Conservation (phyloP, 1,140 invertebrate species). For the Rhyzopertha dominica region DNA sequence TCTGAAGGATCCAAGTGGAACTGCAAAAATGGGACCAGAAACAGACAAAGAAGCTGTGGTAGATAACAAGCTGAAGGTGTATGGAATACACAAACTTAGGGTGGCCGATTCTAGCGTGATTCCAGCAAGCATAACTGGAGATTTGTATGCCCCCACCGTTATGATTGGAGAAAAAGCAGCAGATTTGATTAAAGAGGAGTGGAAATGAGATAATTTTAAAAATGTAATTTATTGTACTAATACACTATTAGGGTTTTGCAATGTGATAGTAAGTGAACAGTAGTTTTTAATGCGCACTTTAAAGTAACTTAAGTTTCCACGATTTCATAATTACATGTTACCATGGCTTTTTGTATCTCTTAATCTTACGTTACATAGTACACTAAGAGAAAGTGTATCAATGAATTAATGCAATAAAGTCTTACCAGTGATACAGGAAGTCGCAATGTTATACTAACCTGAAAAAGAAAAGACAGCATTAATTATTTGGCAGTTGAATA, state of each 20-base stretch:
- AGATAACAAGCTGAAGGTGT: slow-evolving; percentile 47
- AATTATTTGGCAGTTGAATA: too few species aligned
- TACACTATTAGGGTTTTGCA: slow-evolving; percentile 8
- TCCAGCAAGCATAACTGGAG: slow-evolving; percentile 63
- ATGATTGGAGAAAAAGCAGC: slow-evolving; percentile 87
- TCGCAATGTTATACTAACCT: too few species aligned
- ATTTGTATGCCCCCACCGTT: slow-evolving; percentile 65
- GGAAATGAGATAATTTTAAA: slow-evolving; percentile 36
- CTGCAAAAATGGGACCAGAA: slow-evolving; percentile 67
- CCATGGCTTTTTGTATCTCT: too few species aligned
- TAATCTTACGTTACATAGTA: too few species aligned
- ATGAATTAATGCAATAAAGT: too few species aligned
- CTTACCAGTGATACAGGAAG: too few species aligned
- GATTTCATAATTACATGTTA: too few species aligned
- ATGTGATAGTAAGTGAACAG: too few species aligned
- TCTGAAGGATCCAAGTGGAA: slow-evolving; percentile 64
- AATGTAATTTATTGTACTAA: slow-evolving; percentile 2
- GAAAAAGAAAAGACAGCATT: too few species aligned
- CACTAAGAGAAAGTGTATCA: too few species aligned
- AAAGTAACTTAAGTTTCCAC: too few species aligned
- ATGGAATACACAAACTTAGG: slow-evolving; percentile 52
- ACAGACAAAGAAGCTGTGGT: slow-evolving; percentile 53
- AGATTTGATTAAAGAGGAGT: slow-evolving; percentile 67
- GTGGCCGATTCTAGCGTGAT: slow-evolving; percentile 74
- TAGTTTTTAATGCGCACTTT: too few species aligned